Conservation (phyloP, 92 coral and sea anemone genomes). For the Umimayanthus chanpuru region DNA sequence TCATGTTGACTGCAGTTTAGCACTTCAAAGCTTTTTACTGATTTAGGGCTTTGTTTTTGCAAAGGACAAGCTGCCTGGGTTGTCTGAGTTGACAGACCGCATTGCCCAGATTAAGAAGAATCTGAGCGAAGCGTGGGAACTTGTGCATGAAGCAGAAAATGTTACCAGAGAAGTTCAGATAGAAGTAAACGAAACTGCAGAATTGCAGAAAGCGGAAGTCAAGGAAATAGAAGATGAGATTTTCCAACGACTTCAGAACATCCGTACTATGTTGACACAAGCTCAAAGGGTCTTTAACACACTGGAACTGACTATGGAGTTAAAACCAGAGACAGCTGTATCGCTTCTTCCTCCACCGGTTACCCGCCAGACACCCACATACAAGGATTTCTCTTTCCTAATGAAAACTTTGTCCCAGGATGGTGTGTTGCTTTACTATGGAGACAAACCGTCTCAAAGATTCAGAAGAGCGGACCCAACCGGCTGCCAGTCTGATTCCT, state of each 20-base stretch:
- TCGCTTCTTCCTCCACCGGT: slow-evolving; percentile 18
- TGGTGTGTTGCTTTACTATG: slow-evolving; percentile 18
- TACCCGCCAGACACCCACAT: slow-evolving; percentile 1
- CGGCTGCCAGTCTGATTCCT: not conserved
- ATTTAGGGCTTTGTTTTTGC: no score
- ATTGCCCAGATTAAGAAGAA: slow-evolving; percentile 19
- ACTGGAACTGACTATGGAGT: slow-evolving; percentile 24
- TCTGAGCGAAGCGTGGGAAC: slow-evolving; percentile 21
- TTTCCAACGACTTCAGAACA: slow-evolving; percentile 17
- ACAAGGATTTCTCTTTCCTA: slow-evolving; percentile 13
- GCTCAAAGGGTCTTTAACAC: slow-evolving; percentile 33
- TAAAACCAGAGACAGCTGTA: slow-evolving; percentile 9
- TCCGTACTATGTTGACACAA: slow-evolving; percentile 35
- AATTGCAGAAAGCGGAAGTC: slow-evolving; percentile 8
- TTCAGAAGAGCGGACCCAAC: not conserved
- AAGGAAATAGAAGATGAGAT: slow-evolving; percentile 31
- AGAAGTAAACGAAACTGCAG: slow-evolving; percentile 23
- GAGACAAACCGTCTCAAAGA: not conserved
- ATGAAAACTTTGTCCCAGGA: not conserved
- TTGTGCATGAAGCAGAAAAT: slow-evolving; percentile 33
- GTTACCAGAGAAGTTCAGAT: not conserved
- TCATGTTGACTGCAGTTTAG: no score
- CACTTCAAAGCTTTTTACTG: no score
- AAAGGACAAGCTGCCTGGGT: slow-evolving; percentile 11
- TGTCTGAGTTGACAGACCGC: slow-evolving; percentile 33